Conservation (phyloP, 1,140 invertebrate genomes). For the Heliconius hewitsoni region DNA sequence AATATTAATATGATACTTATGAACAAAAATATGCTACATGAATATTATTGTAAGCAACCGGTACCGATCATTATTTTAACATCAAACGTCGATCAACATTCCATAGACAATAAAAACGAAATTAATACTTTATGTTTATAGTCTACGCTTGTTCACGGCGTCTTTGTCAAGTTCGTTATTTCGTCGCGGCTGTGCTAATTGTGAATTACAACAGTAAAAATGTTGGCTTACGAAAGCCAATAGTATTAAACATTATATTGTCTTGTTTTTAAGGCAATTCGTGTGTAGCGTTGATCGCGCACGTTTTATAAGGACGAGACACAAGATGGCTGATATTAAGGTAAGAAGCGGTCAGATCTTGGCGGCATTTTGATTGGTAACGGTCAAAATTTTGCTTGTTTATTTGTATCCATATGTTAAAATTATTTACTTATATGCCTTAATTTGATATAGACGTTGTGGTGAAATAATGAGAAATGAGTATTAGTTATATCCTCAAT, state of each 20-base stretch:
- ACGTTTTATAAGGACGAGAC: constrained; percentile 57
- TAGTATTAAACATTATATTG: constrained; percentile 48
- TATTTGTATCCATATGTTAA: constrained; percentile 45
- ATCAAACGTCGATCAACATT: background rate
- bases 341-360: constrained; percentile 63
- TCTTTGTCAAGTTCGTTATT: constrained; percentile 68
- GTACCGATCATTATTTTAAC: background rate
- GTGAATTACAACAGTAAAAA: constrained; percentile 56
- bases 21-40: background rate
- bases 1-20: background rate
- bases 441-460: background rate
- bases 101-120: constrained; percentile 26
- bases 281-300: constrained; percentile 65
- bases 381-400: constrained; percentile 63
- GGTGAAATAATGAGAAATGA: background rate
- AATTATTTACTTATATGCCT: background rate
- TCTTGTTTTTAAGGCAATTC: constrained; percentile 59
- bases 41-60: constrained; percentile 3
- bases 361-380: constrained; percentile 78
- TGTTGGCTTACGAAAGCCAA: constrained; percentile 59
- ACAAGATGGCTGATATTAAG: constrained; percentile 80
- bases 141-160: constrained; percentile 46
- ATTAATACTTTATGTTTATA: constrained; percentile 1
- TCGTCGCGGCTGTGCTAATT: constrained; percentile 53
- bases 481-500: background rate